These are phyloP conservation scores for Drosophila nigromelanica DNA, from an alignment of 1,140 invertebrate genomes.

Conservation along the genomic window DNA sequence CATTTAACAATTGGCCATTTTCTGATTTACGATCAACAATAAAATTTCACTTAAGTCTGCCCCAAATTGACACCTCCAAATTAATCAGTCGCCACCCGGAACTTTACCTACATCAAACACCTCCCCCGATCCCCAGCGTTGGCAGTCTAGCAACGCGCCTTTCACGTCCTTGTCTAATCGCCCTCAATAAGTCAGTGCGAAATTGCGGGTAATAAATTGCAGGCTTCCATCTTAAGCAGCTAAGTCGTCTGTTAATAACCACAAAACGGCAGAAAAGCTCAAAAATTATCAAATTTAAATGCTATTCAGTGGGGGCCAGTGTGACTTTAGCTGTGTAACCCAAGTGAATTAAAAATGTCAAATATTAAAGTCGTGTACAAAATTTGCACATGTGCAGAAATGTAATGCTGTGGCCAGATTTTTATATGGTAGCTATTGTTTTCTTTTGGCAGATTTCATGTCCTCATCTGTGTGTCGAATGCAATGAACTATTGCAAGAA, in stretches of 20 bases:
- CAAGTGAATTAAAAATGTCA: too few species aligned
- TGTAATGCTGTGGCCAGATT: too few species aligned
- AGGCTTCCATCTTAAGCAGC: conserved; percentile 6
- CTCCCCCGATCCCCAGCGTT: neutral
- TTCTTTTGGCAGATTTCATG: too few species aligned
- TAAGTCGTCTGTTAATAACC: conserved; percentile 66
- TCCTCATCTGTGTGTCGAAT: too few species aligned
- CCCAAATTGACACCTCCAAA: conserved; percentile 71
- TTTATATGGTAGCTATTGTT: too few species aligned
- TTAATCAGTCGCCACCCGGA: conserved; percentile 56
- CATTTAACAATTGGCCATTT: conserved; percentile 18
- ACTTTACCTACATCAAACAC: conserved; percentile 26
- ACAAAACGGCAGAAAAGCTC: conserved; percentile 58
- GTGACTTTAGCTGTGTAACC: too few species aligned
- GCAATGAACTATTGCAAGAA: too few species aligned
- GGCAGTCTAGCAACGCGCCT: conserved; percentile 9
- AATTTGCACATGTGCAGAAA: too few species aligned
- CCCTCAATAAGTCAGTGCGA: conserved; percentile 65
- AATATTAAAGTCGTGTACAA: too few species aligned
- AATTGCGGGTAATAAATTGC: conserved; percentile 64
- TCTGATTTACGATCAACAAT: conserved; percentile 70
- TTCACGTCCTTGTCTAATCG: conserved; percentile 57
- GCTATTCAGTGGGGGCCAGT: too few species aligned
- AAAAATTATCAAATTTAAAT: conserved; percentile 30
- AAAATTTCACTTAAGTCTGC: conserved; percentile 71